Conservation (phyloP, 1,140 invertebrate species). For the Euborellia annulipes region DNA sequence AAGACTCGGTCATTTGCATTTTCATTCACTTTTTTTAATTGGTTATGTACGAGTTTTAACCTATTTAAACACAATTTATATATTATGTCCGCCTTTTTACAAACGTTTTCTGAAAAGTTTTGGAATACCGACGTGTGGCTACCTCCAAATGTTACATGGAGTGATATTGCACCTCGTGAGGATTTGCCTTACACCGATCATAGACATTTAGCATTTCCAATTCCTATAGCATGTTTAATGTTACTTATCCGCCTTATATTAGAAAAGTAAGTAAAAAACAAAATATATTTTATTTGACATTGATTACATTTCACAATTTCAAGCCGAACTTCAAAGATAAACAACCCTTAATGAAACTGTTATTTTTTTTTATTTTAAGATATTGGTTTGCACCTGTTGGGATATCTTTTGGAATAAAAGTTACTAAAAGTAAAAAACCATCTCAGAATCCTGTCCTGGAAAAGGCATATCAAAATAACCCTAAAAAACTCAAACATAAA, state of each 20-base stretch:
- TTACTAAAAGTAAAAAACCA: slow-evolving; percentile 54
- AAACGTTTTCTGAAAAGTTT: slow-evolving; percentile 39
- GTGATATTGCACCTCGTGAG: slow-evolving; percentile 62
- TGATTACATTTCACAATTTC: not conserved
- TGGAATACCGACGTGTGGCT: slow-evolving; percentile 76
- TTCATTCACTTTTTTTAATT: too few relatives aligned
- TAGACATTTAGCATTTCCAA: slow-evolving; percentile 63
- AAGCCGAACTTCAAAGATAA: not conserved
- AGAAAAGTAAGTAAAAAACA: slow-evolving; percentile 53
- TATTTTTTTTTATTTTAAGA: slow-evolving; percentile 35
- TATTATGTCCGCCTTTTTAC: too few relatives aligned
- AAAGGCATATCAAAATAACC: slow-evolving; percentile 45
- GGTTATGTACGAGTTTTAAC: too few relatives aligned
- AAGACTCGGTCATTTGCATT: not conserved
- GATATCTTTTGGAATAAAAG: slow-evolving; percentile 58
- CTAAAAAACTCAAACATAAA: slow-evolving; percentile 50
- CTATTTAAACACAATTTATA: too few relatives aligned
- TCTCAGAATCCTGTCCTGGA: slow-evolving; percentile 51
- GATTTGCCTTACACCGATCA: slow-evolving; percentile 65
- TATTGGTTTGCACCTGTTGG: slow-evolving; percentile 63
- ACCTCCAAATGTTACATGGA: slow-evolving; percentile 78
- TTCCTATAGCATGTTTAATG: slow-evolving; percentile 61
- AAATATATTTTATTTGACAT: not conserved
- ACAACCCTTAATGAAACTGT: not conserved
- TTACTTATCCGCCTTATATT: slow-evolving; percentile 55